Evolutionary conservation across 2,888 invertebrate species (phyloP), one percentile per base, ranked within the genome.

Genomic region (Harpagoxenus sublaevis): DNA sequence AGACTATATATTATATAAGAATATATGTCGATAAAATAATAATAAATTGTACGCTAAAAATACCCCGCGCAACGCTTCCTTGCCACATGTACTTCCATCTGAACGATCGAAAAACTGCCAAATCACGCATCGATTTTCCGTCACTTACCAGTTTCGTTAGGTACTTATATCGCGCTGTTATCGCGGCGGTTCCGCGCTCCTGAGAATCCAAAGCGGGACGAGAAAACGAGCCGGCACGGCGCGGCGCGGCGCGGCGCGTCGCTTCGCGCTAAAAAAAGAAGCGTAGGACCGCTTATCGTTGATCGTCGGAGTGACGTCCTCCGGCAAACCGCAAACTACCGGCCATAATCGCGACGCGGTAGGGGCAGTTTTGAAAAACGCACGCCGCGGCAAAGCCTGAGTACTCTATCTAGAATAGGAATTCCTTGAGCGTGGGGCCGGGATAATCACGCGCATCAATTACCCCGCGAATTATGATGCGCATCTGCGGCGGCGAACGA

Each of bases 271-370:
- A 74, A 82, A 78, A 84, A 81, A 82, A 84, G 77, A 63, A 71
- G 65, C 85, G 83, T 84, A 87, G 87, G 48, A 18, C 48, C 60
- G 73, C 60, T 78, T 77, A 66, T 66, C 70, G 78, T 70, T 31
- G 88, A 91, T 90, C 91, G 89, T 85, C 85, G 88, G 88, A 91
- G 82, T 82, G 82, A 88, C 86, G 86, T 88, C 87, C 86, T 78
- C 86, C 78, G 87, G 90, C 90, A 68, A 84, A 90, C 91, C 88
- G 89, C 91, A 91, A 89, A 90, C 91, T 89, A 86, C 88, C 85
- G 87, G 68, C 86, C 86, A 77, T 91, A 90, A 87, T 87, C 86
- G 83, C 86, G 84, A 51, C 85, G 87, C 74, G 86, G 88, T 86
- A 87, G 77, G 84, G 75, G 74, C 83, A 70, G 84, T 88, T 89